Evolutionary conservation across 2,888 invertebrate species (phyloP), one percentile per base, ranked within the genome.

Genomic region (Eumacrocentrus americanus): DNA sequence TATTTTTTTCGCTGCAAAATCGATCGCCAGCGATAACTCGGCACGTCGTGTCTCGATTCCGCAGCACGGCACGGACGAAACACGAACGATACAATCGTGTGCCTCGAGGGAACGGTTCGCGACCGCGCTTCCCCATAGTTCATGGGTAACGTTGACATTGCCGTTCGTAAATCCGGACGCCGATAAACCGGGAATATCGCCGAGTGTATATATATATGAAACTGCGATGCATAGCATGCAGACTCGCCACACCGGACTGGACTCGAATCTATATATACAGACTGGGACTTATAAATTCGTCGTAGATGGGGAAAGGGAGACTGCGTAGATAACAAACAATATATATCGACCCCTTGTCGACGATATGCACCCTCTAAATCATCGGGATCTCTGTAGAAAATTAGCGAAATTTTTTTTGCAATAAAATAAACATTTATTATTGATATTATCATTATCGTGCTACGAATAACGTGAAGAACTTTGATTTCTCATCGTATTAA

Each of bases 161-260:
- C 56, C 61, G 62, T 58, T 65, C 67, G 65, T 68, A 66, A 67
- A 67, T 65, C 57, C 55, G 54, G 42, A 46, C 66, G 60, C 64
- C 64, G 66, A 66, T 66, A 66, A 63, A 66, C 60, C 57, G 46
- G 60, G 63, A 63, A 64, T 66, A 66, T 64, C 66, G 62, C 37
- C 38, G 29, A 29, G 2, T 44, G 16, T 37, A 9, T 6, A 29
- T 37, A 44, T 25, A 37, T 47, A 56, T 47, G 38, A 47, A 47
- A 40, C 37, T 25, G 35, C 29, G 9, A 29, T 9, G 4, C 14
- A 16, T 23, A 25, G 20, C 18, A 34, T 38, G 51, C n/a, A 14
- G 4, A 22, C 14, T 35, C n/a, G 34, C 9, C 16, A 6, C 16
- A 42, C 20, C 18, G 14, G 37, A 35, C 42, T 25, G 42, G n/a